Evolutionary conservation across 1,140 invertebrate genomes (phyloP), one percentile per base, ranked within the genome.

Genomic region (Alviniconcha marisindica): DNA sequence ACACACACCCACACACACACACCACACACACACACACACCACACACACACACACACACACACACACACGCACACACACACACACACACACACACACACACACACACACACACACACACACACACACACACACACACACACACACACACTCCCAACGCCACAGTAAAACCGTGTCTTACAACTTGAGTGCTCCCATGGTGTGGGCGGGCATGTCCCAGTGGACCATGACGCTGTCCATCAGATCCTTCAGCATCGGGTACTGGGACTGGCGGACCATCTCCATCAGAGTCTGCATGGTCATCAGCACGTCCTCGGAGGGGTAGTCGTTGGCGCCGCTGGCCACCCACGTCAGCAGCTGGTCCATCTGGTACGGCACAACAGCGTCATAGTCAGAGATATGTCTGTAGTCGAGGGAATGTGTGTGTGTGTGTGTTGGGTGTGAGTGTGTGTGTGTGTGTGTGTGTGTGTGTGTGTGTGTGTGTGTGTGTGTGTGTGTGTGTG

Each of bases 261-360:
- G n/a, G 21, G 73, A 76, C 73, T 76, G 73, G 24, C 44, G 73
- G n/a, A 76, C 51, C 42, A 76, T 48, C 24, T 76, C 73, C 73
- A 51, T 76, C 73, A 76, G 73, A 10, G 73, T 51, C 73, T 76
- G 73, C 38, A 40, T 76, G 42, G 28, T 40, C 14, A 40, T 24
- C 24, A 76, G 14, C 42, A 28, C 1, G 2, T 54, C 24, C 24
- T 3, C 21, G 44, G 24, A 28, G 42, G 73, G 73, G 40, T 48
- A 48, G 7, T n/a, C 73, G 31, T 28, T 31, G 40, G 73, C 51
- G 14, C 10, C 42, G 40, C 51, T 48, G 73, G 73, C 73, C 2
- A 76, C 28, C 73, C 33, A 24, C 4, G 40, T 54, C 40, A 76
- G 40, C 0, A 76, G 42, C 73, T 76, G 40, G 73, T 51, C 28